Conservation (phyloP, 2,797 vertebrate species). For the Lutjanus argentimaculatus region DNA sequence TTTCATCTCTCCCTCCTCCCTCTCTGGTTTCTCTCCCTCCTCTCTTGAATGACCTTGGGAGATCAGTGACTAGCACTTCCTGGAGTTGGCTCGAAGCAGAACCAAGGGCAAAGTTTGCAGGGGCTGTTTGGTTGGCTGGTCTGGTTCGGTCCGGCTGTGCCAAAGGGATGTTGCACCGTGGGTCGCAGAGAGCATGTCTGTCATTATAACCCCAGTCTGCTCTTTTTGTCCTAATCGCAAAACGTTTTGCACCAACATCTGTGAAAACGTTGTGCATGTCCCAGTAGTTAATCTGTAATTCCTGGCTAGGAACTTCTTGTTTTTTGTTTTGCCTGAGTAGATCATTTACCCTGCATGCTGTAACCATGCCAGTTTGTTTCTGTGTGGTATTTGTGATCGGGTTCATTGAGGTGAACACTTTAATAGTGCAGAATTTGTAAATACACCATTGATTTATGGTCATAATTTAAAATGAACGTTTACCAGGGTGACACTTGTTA, state of each 20-base stretch:
- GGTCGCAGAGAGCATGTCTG: constrained; percentile 28
- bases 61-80: constrained; percentile 89
- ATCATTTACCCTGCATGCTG: constrained; percentile 84
- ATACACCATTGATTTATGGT: constrained; percentile 37
- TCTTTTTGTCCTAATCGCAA: constrained; percentile 18
- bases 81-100: constrained; percentile 86
- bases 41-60: constrained; percentile 95
- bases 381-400: constrained; percentile 64
- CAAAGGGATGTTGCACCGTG: constrained; percentile 47
- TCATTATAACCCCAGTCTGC: constrained; percentile 22
- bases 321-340: constrained; percentile 79
- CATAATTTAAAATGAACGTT: constrained; percentile 30
- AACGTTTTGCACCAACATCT: constrained; percentile 51
- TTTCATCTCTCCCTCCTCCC: constrained; percentile 72
- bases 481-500: constrained; percentile 19
- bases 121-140: constrained; percentile 41
- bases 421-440: constrained; percentile 33
- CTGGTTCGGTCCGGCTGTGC: constrained; percentile 25
- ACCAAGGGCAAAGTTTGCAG: constrained; percentile 93
- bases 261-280: constrained; percentile 44
- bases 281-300: constrained; percentile 85
- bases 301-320: constrained; percentile 70
- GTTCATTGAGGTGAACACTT: constrained; percentile 54
- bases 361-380: constrained; percentile 57
- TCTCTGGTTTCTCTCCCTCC: constrained; percentile 76